Conservation (phyloP, 2,888 invertebrate genomes). For the Heteromurus nitidus region DNA sequence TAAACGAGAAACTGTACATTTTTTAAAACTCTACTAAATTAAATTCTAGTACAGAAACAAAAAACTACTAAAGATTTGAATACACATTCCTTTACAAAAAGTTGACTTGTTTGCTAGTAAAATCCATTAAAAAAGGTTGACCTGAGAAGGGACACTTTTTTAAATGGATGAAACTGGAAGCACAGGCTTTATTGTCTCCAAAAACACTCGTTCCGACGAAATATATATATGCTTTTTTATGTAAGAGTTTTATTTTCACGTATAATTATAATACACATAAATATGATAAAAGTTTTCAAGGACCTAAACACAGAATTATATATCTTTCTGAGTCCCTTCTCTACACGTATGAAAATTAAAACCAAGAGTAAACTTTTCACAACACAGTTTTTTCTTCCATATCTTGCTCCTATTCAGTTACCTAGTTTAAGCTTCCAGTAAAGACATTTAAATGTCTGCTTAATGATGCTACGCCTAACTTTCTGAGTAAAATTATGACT, state of each 20-base stretch:
- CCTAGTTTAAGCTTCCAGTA: not conserved
- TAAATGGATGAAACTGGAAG: conserved; percentile 68
- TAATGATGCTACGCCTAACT: not conserved
- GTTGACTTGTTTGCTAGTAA: conserved; percentile 21
- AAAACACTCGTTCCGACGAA: conserved; percentile 53
- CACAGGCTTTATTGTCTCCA: conserved; percentile 72
- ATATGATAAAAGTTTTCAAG: no score
- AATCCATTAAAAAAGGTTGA: conserved; percentile 44
- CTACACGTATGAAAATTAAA: not conserved
- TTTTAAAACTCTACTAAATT: no score
- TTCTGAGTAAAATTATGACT: no score
- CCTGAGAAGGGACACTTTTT: conserved; percentile 34
- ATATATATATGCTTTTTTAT: not conserved
- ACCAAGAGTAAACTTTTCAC: no score
- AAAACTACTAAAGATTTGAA: not conserved
- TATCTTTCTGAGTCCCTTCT: not conserved
- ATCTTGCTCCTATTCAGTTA: not conserved
- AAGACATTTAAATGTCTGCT: not conserved
- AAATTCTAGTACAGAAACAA: not conserved
- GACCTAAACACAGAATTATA: no score
- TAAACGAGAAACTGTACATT: not conserved
- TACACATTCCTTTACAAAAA: not conserved
- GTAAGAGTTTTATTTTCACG: not conserved
- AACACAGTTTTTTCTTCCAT: not conserved
- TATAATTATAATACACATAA: not conserved